These are phyloP conservation scores for Oxyruncus cristatus DNA, from an alignment of 2,113 vertebrate species.

Conservation along the genomic window DNA sequence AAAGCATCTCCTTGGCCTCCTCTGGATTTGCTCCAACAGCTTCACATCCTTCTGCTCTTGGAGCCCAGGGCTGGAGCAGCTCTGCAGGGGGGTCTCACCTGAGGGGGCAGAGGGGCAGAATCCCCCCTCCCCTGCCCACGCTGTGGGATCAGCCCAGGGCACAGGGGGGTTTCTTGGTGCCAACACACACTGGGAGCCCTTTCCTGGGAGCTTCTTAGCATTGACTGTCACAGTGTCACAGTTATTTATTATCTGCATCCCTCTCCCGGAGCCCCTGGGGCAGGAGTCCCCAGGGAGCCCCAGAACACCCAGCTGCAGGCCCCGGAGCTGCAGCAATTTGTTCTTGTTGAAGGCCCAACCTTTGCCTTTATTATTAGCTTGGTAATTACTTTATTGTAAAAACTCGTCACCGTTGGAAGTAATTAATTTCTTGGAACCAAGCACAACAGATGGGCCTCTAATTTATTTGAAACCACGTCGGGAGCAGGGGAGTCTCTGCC, in stretches of 20 bases:
- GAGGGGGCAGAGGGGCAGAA: neutral
- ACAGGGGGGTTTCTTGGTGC: neutral
- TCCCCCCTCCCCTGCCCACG: neutral
- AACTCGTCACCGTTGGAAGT: neutral
- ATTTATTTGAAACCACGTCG: neutral
- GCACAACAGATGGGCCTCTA: conserved; percentile 28
- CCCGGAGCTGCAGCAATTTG: neutral
- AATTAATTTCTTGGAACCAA: conserved; percentile 37
- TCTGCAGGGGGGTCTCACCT: neutral
- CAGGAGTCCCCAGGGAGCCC: accelerated
- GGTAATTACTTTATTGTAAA: conserved; percentile 25
- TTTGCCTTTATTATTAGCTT: neutral
- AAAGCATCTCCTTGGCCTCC: neutral
- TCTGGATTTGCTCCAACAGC: neutral
- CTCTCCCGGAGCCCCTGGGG: neutral
- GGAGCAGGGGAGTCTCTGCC: neutral
- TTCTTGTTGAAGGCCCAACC: neutral
- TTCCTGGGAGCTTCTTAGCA: neutral
- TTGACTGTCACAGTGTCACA: neutral
- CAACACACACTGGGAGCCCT: neutral
- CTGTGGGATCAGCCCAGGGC: neutral
- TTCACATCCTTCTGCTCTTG: neutral
- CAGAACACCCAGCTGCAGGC: neutral
- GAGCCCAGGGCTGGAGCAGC: neutral
- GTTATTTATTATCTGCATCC: neutral